phyloP scores from a whole-genome alignment of 35 echinoderm and acorn worm species.

The Ophioderma brevispina region DNA sequence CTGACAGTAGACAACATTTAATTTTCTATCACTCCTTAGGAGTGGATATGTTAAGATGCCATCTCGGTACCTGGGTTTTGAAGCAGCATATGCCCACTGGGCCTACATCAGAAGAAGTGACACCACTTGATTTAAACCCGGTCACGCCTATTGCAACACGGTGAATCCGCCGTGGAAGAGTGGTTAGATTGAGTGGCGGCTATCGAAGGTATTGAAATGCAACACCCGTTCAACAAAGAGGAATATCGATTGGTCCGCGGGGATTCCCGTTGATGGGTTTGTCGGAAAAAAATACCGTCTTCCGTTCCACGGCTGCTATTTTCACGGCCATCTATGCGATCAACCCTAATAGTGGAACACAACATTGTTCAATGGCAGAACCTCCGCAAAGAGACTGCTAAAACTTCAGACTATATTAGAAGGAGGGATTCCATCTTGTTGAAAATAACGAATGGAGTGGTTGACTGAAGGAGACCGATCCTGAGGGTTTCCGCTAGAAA shows the following conservation, averaged over 20 bases:
- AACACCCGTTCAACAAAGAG: background rate
- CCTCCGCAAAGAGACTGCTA: constrained; percentile 17
- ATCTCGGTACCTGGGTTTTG: background rate
- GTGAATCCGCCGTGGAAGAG: background rate
- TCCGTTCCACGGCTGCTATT: constrained; percentile 69
- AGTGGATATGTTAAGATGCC: background rate
- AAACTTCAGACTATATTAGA: constrained; percentile 37
- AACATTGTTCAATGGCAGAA: background rate
- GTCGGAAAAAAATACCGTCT: constrained; percentile 43
- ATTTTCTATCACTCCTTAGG: background rate
- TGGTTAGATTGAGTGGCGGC: constrained; percentile 14
- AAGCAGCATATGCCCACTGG: constrained; percentile 26
- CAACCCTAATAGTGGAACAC: constrained; percentile 12
- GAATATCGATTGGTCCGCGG: constrained; percentile 25
- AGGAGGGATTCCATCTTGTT: constrained; percentile 23
- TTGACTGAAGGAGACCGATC: background rate
- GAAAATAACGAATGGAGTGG: constrained; percentile 56
- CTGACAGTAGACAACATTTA: constrained; percentile 27
- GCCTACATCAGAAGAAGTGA: background rate
- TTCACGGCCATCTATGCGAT: constrained; percentile 23
- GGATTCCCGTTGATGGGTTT: constrained; percentile 45
- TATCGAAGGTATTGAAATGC: background rate
- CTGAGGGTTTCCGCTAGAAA: background rate
- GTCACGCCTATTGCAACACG: background rate
- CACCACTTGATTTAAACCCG: background rate